These are phyloP conservation scores for Pterois miles DNA, from an alignment of 2,797 vertebrate species.

Conservation along the genomic window DNA sequence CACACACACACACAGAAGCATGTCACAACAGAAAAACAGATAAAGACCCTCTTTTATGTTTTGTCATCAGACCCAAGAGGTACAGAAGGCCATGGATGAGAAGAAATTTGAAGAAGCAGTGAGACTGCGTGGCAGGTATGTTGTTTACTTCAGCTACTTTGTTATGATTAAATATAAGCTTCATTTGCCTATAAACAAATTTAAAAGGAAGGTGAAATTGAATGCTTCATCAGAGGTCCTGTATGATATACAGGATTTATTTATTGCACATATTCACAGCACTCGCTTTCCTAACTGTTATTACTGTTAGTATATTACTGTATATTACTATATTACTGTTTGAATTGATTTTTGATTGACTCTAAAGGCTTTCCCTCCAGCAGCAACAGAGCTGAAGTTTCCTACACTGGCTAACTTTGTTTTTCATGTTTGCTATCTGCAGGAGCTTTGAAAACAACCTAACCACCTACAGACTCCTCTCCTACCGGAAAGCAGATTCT, in stretches of 20 bases:
- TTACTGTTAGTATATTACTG: too few relatives aligned
- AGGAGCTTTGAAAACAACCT: slow-evolving; percentile 98
- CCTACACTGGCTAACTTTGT: background rate
- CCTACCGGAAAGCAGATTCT: slow-evolving; percentile 84
- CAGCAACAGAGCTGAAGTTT: background rate
- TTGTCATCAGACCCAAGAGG: slow-evolving; percentile 90
- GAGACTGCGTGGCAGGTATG: slow-evolving; percentile 90
- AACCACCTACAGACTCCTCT: slow-evolving; percentile 91
- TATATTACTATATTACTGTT: too few relatives aligned
- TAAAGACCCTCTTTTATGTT: background rate
- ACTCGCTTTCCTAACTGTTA: rapidly evolving
- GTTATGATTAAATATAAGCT: background rate
- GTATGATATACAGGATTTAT: too few relatives aligned
- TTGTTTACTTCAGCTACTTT: background rate
- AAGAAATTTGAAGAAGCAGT: slow-evolving; percentile 93
- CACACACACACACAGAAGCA: too few relatives aligned
- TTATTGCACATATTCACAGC: background rate
- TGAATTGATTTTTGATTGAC: background rate
- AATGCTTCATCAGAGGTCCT: background rate
- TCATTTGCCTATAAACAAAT: background rate
- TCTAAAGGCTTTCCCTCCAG: background rate
- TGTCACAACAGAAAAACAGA: background rate
- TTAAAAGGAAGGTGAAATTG: background rate
- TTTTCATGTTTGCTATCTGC: slow-evolving; percentile 21
- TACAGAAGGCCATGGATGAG: slow-evolving; percentile 98